Conservation (phyloP, 1,140 invertebrate species). For the Prorops nasuta region DNA sequence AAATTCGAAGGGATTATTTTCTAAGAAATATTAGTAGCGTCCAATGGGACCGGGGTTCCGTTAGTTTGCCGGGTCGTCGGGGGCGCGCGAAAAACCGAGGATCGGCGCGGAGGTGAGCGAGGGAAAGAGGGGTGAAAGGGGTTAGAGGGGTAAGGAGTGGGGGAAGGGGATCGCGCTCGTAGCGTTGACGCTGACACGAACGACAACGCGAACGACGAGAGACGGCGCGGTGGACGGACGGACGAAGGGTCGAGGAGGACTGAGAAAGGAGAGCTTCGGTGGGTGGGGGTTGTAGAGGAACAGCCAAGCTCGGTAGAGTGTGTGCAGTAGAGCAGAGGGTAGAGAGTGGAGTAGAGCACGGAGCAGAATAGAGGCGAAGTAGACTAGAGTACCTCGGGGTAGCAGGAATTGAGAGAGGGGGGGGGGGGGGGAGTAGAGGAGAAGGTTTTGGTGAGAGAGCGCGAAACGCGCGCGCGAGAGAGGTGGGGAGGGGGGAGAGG, state of each 20-base stretch:
- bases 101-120: constrained; percentile 4
- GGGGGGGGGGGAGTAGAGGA: too few relatives aligned
- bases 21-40: too few relatives aligned
- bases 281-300: background rate
- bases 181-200: too few relatives aligned
- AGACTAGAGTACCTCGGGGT: too few relatives aligned
- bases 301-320: background rate
- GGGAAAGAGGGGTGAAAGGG: constrained; percentile 18
- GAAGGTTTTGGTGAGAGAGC: too few relatives aligned
- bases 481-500: too few relatives aligned
- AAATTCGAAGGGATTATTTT: too few relatives aligned
- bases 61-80: background rate
- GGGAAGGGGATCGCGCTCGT: background rate
- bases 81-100: background rate
- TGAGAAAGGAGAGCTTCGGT: background rate
- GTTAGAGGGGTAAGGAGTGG: constrained; percentile 9
- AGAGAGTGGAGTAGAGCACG: background rate
- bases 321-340: background rate
- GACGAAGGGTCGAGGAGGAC: background rate
- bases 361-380: too few relatives aligned
- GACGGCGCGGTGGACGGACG: constrained; percentile 11
- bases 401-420: too few relatives aligned
- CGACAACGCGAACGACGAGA: too few relatives aligned
- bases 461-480: too few relatives aligned
- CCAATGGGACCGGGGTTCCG: too few relatives aligned